These are phyloP conservation scores for Schrankia costaestrigalis DNA, from an alignment of 2,888 invertebrate species.

Conservation along the genomic window DNA sequence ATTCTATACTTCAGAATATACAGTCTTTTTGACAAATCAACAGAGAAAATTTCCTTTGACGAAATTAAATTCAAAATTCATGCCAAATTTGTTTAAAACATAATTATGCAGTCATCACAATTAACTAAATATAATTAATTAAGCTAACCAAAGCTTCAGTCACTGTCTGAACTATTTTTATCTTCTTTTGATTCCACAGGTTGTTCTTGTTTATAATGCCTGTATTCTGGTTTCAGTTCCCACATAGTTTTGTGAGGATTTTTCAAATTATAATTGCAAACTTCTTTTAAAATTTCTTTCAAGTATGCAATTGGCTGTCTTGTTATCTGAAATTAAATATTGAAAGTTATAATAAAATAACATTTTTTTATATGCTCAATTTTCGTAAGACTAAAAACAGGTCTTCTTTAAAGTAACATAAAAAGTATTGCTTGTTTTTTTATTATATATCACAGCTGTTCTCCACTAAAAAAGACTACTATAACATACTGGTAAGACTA, in stretches of 20 bases:
- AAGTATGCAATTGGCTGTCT: constrained; percentile 97
- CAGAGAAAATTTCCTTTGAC: no score
- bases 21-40: no score
- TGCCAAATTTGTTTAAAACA: neutral
- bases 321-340: constrained; percentile 87
- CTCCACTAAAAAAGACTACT: no score
- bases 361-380: no score
- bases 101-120: neutral
- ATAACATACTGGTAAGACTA: no score
- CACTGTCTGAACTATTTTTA: constrained; percentile 80
- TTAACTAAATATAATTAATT: neutral
- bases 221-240: constrained; percentile 99
- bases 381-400: no score
- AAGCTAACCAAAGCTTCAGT: constrained; percentile 37
- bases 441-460: no score
- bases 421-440: no score
- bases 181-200: constrained; percentile 81
- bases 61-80: neutral
- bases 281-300: constrained; percentile 98
- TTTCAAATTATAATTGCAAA: constrained; percentile 98
- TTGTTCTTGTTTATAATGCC: constrained; percentile 94
- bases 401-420: no score
- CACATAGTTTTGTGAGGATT: constrained; percentile 99
- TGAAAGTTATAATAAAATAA: no score
- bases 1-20: no score